phyloP scores from a whole-genome alignment of 2,113 vertebrate genomes.

The Tupaia tana region DNA sequence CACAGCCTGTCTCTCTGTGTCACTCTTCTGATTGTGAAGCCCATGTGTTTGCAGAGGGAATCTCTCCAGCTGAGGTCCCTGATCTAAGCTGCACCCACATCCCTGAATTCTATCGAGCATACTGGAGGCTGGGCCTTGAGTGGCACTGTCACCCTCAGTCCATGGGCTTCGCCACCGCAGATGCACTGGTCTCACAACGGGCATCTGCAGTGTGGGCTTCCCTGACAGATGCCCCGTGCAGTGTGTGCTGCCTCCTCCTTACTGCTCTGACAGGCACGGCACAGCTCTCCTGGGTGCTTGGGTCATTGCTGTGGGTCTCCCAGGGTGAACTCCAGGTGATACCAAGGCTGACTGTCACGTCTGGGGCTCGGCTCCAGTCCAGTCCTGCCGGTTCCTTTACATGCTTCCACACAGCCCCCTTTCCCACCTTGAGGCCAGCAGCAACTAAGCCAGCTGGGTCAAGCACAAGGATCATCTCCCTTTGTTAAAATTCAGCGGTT shows the following conservation, averaged over 20 bases:
- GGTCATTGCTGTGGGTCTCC: not conserved
- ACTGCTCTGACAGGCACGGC: not conserved
- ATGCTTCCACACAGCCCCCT: rapidly evolving
- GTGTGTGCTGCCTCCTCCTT: rapidly evolving
- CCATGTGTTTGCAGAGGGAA: not conserved
- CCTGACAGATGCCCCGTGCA: too few relatives aligned
- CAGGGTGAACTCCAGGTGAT: not conserved
- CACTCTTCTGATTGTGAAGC: not conserved
- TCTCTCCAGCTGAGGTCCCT: not conserved
- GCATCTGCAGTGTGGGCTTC: not conserved
- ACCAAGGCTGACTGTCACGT: not conserved
- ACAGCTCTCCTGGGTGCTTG: not conserved
- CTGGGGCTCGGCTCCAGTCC: not conserved
- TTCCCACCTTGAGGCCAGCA: not conserved
- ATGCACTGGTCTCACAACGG: not conserved
- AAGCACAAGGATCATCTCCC: not conserved
- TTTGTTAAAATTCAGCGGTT: not conserved
- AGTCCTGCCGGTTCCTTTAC: not conserved
- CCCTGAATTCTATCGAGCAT: not conserved
- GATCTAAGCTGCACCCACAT: too few relatives aligned
- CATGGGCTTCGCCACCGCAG: not conserved
- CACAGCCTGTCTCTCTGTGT: not conserved
- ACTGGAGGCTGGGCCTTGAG: not conserved
- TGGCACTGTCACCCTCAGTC: rapidly evolving
- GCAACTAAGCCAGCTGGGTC: not conserved